Base-by-base conservation (phyloP, 2,888 invertebrate genomes). In the Oscheius sp. region DNA sequence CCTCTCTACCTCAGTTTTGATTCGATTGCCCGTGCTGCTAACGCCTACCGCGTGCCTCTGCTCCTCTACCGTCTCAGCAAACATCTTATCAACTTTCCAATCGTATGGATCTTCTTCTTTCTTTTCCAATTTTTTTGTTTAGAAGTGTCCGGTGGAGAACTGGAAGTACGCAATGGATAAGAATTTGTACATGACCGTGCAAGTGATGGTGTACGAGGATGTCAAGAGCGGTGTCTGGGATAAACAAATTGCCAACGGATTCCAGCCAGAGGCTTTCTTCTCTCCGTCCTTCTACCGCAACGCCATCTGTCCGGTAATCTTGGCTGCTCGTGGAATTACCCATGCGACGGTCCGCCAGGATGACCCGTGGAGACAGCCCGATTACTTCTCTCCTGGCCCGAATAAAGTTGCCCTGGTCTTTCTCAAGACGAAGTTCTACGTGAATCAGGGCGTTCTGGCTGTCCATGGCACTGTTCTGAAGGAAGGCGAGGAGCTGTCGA, bases 1-100 rank as follows among this genome's bases (percentile, higher is more conserved):
- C 80, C 84, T 0, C 69, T 84, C 46, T 80, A 77, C 69, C 74
- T 77, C 7, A 66, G 76, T 12, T 84, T 84, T 66, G 76, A 76
- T 46, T 73, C 73, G n/a, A 49, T 84, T 9, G 58, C 80, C 9
- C 63, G 58, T 21, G 82, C 78, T 1, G 79, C 83, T 1, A 72
- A 78, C 69, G 78, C 74, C 12, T 84, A 77, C 66, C 52, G 76
- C 23, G 76, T 78, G 21, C 73, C 77, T 1, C 46, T 41, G 0
- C 56, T 84, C 63, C 59, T 79, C 29, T 75, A 76, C 55, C 64
- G 73, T 1, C 53, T 79, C 13, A 77, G 77, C 6, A 73, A 64
- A 18, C 78, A 82, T 72, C 69, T 84, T 21, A 75, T 82, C 45
- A 76, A 77, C 6, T 80, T 76, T 74, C 77, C 78, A 35, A 56